Percentiles rank a stretch among this genome's conserved stretches.
phyloP scores from a whole-genome alignment of 2,797 vertebrate species.

The Chiroxiphia lanceolata region DNA sequence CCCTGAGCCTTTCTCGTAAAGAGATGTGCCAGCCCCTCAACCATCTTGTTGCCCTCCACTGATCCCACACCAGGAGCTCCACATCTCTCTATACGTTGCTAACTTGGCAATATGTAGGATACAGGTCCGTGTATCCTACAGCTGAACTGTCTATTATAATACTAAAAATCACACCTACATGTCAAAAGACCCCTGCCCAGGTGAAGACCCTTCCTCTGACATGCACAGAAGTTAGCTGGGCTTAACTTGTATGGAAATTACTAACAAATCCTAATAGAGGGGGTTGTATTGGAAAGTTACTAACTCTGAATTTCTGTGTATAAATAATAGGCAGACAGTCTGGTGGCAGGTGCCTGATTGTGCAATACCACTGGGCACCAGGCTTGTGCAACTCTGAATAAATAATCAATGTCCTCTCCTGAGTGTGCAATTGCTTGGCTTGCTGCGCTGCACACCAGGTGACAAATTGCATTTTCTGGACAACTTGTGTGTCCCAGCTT shows the following conservation, averaged over 20 bases:
- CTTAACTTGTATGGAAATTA: background rate
- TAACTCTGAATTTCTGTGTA: background rate
- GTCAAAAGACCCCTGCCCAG: background rate
- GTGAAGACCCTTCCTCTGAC: background rate
- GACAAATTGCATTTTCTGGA: background rate
- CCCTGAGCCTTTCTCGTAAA: background rate
- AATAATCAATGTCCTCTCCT: background rate
- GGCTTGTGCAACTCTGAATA: background rate
- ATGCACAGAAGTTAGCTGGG: background rate
- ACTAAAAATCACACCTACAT: background rate
- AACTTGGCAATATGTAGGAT: background rate
- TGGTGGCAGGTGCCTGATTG: background rate
- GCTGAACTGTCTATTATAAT: background rate
- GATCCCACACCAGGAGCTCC: background rate
- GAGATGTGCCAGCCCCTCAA: background rate
- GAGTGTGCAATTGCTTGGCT: background rate
- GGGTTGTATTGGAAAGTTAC: background rate
- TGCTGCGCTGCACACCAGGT: background rate
- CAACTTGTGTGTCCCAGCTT: background rate
- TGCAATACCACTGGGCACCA: background rate
- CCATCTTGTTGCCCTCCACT: background rate
- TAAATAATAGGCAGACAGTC: background rate
- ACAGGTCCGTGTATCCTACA: background rate
- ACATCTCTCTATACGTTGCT: background rate
- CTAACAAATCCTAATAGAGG: too few species aligned